phyloP scores from a whole-genome alignment of 1,140 invertebrate species.

The Musca domestica region DNA sequence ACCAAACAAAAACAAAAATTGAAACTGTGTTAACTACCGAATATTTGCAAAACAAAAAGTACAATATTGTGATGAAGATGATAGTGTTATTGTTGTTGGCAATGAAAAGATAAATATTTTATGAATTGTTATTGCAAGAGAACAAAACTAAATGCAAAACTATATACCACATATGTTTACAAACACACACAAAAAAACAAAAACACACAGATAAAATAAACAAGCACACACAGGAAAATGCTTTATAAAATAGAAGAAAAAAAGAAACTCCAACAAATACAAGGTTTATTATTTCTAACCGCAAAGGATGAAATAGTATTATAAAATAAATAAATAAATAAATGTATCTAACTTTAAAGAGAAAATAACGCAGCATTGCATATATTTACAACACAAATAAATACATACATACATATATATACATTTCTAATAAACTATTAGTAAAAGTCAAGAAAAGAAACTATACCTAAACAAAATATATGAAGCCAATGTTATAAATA shows the following conservation, averaged over 20 bases:
- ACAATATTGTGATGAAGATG: constrained; percentile 11
- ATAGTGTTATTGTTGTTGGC: constrained; percentile 15
- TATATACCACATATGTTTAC: neutral
- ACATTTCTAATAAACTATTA: neutral
- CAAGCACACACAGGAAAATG: neutral
- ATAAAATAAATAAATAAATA: constrained; percentile 1
- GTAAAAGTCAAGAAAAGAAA: neutral
- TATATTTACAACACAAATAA: constrained; percentile 15
- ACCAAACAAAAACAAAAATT: no score
- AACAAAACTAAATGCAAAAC: neutral
- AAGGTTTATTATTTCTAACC: neutral
- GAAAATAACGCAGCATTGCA: neutral
- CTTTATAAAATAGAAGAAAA: neutral
- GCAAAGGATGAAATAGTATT: neutral
- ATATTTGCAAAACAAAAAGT: constrained; percentile 2
- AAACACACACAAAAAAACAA: neutral
- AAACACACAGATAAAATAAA: neutral
- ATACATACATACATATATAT: neutral
- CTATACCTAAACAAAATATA: neutral
- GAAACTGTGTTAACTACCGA: constrained; percentile 12
- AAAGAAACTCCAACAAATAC: neutral
- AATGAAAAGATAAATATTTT: constrained; percentile 10
- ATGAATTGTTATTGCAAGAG: constrained; percentile 3
- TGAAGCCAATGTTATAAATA: neutral
- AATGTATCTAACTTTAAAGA: constrained; percentile 1